A percentile compares a stretch with the other conserved stretches of the same genome.
Evolutionary conservation across 2,797 vertebrate species (phyloP).

Genomic region (Acipenser ruthenus): DNA sequence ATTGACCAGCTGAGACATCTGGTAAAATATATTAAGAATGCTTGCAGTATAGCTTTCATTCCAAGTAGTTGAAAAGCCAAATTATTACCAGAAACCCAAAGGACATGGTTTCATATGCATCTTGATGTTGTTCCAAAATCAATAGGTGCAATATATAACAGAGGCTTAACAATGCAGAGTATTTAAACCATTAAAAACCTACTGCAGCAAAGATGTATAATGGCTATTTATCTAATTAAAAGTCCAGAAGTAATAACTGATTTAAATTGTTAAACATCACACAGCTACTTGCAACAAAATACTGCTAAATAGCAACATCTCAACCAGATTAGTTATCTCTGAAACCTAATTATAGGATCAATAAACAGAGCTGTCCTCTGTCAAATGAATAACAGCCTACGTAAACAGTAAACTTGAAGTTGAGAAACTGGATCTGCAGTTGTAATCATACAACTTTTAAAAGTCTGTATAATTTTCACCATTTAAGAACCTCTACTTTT

Average conservation of each 20-base stretch:
- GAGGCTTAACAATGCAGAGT: too few species aligned
- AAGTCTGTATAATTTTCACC: too few species aligned
- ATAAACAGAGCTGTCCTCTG: conserved; percentile 65
- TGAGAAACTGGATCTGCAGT: too few species aligned
- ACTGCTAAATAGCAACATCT: conserved; percentile 50
- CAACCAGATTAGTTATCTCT: conserved; percentile 52
- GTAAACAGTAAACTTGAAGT: too few species aligned
- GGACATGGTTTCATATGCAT: not conserved
- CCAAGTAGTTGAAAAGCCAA: not conserved
- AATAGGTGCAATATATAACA: too few species aligned
- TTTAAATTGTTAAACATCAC: conserved; percentile 34
- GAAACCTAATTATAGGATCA: conserved; percentile 74
- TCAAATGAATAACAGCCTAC: conserved; percentile 35
- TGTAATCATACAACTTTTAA: too few species aligned
- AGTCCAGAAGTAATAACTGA: conserved; percentile 29
- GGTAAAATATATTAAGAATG: not conserved
- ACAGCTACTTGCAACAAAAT: conserved; percentile 35
- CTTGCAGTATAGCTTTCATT: not conserved
- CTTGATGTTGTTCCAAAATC: too few species aligned
- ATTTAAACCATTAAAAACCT: too few species aligned
- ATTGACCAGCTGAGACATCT: not conserved
- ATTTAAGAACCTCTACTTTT: too few species aligned
- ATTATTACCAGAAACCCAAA: conserved; percentile 1
- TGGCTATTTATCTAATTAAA: conserved; percentile 30
- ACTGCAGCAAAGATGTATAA: too few species aligned